These are phyloP conservation scores for Smutsia gigantea DNA, from an alignment of 2,797 vertebrate species.

Conservation along the genomic window DNA sequence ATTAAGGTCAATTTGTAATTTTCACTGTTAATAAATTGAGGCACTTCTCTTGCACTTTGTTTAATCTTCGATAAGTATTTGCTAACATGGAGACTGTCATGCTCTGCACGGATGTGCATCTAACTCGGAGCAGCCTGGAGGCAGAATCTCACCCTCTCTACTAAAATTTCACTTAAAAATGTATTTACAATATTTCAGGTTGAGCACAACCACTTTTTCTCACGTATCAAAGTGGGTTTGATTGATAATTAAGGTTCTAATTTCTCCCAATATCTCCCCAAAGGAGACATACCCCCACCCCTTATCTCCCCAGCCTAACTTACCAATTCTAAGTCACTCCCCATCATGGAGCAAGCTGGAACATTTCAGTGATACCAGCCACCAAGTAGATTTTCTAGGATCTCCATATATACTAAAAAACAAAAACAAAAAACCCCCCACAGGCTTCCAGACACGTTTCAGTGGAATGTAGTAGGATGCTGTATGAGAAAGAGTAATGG, in stretches of 20 bases:
- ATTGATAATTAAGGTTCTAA: neutral
- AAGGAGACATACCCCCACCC: neutral
- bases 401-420: neutral
- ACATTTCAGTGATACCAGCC: neutral
- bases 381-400: neutral
- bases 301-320: neutral
- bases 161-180: neutral
- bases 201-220: neutral
- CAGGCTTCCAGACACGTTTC: neutral
- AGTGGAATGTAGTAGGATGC: neutral
- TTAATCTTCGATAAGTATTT: neutral
- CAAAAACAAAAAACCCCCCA: too few species aligned
- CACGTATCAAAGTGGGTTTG: neutral
- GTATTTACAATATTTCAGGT: neutral
- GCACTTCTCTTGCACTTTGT: neutral
- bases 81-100: neutral
- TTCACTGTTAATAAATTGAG: neutral
- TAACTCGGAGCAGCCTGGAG: neutral
- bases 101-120: neutral
- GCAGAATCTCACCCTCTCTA: neutral
- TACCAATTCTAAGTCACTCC: neutral
- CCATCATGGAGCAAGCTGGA: neutral
- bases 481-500: neutral
- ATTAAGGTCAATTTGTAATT: neutral
- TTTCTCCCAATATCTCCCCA: neutral